Evolutionary conservation across 2,113 vertebrate genomes (phyloP).

Genomic region (Poeciliopsis prolifica): DNA sequence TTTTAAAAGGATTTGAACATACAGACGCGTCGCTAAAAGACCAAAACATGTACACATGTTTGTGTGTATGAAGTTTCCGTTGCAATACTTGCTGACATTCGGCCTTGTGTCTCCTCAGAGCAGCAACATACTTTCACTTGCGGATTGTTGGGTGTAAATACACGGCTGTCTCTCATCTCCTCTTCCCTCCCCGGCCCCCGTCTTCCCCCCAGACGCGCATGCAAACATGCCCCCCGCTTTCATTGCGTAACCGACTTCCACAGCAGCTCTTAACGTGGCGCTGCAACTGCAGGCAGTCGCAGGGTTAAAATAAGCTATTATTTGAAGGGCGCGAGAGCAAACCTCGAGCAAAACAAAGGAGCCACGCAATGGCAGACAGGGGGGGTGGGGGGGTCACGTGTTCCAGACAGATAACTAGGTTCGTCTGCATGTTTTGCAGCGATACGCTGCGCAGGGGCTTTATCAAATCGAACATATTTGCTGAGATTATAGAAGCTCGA

Average conservation of each 20-base stretch:
- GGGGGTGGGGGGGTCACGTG: background rate
- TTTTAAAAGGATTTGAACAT: no score
- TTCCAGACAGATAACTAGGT: conserved; percentile 13
- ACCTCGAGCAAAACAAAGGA: conserved; percentile 50
- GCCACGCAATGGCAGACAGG: conserved; percentile 33
- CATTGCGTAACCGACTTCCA: conserved; percentile 47
- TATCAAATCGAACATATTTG: conserved; percentile 13
- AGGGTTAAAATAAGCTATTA: conserved; percentile 54
- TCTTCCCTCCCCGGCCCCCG: background rate
- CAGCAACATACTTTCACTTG: conserved; percentile 6
- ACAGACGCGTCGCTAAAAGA: no score
- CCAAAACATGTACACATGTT: no score
- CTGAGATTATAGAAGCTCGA: background rate
- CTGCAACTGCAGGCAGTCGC: conserved; percentile 26
- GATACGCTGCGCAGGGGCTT: background rate
- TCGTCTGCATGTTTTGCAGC: conserved; percentile 16
- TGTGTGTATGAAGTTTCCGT: background rate
- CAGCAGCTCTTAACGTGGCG: conserved; percentile 11
- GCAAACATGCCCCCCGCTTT: conserved; percentile 1
- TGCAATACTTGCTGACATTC: conserved; percentile 39
- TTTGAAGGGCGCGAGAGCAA: conserved; percentile 33
- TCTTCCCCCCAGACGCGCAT: background rate
- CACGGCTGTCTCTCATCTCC: conserved; percentile 14
- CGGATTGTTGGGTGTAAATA: conserved; percentile 1
- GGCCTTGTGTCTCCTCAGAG: conserved; percentile 23